phyloP scores from a whole-genome alignment of 2,888 invertebrate species.

The Aricia artaxerxes region DNA sequence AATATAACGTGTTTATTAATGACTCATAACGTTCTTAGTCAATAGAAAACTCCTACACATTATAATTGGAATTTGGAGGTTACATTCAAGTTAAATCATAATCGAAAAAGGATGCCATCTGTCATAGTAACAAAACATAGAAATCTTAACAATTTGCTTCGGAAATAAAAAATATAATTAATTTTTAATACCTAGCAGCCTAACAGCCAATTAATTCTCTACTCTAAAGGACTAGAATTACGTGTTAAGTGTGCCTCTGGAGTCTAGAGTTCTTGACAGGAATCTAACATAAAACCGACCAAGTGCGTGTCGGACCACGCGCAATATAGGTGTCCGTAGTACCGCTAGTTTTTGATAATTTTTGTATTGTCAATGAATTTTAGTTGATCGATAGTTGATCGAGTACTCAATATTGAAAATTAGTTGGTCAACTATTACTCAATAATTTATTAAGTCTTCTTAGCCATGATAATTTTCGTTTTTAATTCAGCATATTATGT shows the following conservation, averaged over 20 bases:
- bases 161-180: neutral
- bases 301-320: too few relatives aligned
- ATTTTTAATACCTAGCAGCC: too few relatives aligned
- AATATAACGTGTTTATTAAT: conserved; percentile 21
- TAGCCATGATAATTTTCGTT: too few relatives aligned
- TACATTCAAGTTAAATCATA: neutral
- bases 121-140: neutral
- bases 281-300: neutral
- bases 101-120: neutral
- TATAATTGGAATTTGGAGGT: neutral
- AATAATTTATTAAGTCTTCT: too few relatives aligned
- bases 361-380: too few relatives aligned
- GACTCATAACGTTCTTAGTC: conserved; percentile 14
- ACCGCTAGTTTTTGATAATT: too few relatives aligned
- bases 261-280: neutral
- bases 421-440: too few relatives aligned
- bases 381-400: too few relatives aligned
- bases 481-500: too few relatives aligned
- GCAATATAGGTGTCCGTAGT: too few relatives aligned
- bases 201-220: neutral
- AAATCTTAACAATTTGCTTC: neutral
- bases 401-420: too few relatives aligned
- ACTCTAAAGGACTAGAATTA: neutral
- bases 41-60: conserved; percentile 16
- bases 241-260: neutral